These are phyloP conservation scores for Osmoderma eremita DNA, from an alignment of 2,888 invertebrate species.

Conservation along the genomic window DNA sequence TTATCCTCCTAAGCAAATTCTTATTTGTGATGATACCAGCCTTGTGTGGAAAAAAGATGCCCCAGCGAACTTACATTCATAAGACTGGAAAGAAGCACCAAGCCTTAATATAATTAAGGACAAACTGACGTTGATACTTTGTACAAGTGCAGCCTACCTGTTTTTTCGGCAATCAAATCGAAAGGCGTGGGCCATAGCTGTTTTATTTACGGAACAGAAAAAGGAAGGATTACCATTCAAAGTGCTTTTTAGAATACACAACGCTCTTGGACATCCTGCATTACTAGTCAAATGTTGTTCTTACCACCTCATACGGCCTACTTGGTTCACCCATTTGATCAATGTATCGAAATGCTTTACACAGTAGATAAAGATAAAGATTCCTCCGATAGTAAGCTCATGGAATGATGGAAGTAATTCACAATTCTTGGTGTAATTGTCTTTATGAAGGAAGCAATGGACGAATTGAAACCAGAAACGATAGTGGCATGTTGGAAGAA, in stretches of 20 bases:
- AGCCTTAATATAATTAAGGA: not conserved
- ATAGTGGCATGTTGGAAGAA: too few relatives aligned
- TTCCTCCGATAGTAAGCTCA: not conserved
- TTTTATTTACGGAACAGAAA: not conserved
- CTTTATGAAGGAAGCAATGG: not conserved
- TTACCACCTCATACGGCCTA: not conserved
- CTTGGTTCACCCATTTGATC: not conserved
- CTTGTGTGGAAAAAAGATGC: not conserved
- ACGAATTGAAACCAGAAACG: not conserved
- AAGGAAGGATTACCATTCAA: not conserved
- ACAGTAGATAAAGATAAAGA: not conserved
- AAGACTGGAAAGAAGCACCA: not conserved
- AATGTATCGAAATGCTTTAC: not conserved
- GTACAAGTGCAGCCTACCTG: not conserved
- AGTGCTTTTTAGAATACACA: not conserved
- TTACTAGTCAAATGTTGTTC: not conserved
- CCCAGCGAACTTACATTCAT: not conserved
- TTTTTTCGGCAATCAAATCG: not conserved
- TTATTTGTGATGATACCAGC: not conserved
- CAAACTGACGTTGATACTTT: not conserved
- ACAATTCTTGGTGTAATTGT: not conserved
- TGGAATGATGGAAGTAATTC: too few relatives aligned
- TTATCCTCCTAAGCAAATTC: too few relatives aligned
- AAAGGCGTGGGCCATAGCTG: not conserved
- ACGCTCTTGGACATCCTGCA: not conserved